Base-by-base conservation (phyloP, 1,140 invertebrate species). In the Papilio xuthus region DNA sequence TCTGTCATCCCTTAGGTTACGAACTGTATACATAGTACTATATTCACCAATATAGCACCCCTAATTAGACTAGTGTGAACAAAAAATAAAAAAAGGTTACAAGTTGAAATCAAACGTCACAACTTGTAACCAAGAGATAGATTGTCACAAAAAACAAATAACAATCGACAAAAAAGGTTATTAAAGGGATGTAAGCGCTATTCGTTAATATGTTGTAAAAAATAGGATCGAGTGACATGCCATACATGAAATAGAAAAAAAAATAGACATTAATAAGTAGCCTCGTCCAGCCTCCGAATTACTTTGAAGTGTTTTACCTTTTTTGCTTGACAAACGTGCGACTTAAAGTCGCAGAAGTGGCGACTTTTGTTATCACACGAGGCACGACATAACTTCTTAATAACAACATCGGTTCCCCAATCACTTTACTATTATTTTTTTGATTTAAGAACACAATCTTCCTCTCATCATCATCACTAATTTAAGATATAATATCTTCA, bases 261-360 rank as follows among this genome's bases (percentile, higher is more conserved):
- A 80, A 81, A 81, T 28, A 53, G 20, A 79, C 74, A 70, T 81
- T 84, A 86, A 83, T 86, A 81, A 83, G 83, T 77, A 77, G 79
- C 67, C 56, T 76, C 74, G 74, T 44, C 69, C 56, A 76, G 85
- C 85, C 85, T 80, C 85, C 82, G 85, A 86, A 86, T 86, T 86
- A 86, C 84, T 86, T 81, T 79, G 32, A 53, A 76, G 74, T 76
- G 50, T 76, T 63, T 63, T 75, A 56, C 50, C 18, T 60, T 75
- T 75, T 75, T 60, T 76, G 72, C 75, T 41, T 32, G 73, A 79
- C 70, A 81, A 32, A 78, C 80, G 78, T 18, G 56, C 75, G 78
- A 77, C 47, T 41, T 20, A 28, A 10, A 32, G 78, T 82, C 78
- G 79, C 53, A 3, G 8, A 53, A 73, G 44, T 80, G 63, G 18